These are phyloP conservation scores for Zaprionus tsacasi DNA, from an alignment of 1,140 invertebrate species.

Conservation along the genomic window DNA sequence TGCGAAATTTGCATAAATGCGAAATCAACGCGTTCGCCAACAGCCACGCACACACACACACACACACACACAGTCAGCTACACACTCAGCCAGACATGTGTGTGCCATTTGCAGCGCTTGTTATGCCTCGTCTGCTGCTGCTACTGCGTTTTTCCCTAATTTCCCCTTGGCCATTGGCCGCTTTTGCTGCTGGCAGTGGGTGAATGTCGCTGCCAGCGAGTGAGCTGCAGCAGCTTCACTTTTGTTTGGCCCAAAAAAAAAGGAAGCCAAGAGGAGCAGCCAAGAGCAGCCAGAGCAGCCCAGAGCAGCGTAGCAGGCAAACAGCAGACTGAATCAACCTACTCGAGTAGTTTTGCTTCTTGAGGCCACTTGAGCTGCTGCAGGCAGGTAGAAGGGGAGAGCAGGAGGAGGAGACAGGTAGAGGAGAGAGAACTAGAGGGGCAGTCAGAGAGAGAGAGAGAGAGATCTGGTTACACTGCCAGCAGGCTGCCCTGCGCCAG, in stretches of 20 bases:
- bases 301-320: constrained; percentile 30
- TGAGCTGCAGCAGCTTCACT: constrained; percentile 54
- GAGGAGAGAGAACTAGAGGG: background rate
- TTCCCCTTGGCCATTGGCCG: constrained; percentile 65
- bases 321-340: constrained; percentile 40
- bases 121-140: constrained; percentile 50
- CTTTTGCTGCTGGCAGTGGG: constrained; percentile 52
- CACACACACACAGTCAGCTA: background rate
- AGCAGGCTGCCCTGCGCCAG: constrained; percentile 3
- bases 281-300: no score
- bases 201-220: constrained; percentile 63
- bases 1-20: constrained; percentile 82
- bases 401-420: background rate
- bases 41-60: constrained; percentile 33
- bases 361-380: constrained; percentile 46
- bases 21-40: constrained; percentile 77
- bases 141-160: constrained; percentile 58
- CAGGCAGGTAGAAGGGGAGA: background rate
- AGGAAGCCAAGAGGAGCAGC: constrained; percentile 37
- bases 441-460: background rate
- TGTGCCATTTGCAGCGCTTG: constrained; percentile 63
- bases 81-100: constrained; percentile 6
- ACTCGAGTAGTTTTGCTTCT: constrained; percentile 52
- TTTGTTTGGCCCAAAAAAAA: constrained; percentile 81
- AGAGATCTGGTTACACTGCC: constrained; percentile 12